Percentiles rank a stretch among this genome's conserved stretches.
Conservation (phyloP, 2,888 invertebrate genomes). For the Cecidostiba fungosa region DNA sequence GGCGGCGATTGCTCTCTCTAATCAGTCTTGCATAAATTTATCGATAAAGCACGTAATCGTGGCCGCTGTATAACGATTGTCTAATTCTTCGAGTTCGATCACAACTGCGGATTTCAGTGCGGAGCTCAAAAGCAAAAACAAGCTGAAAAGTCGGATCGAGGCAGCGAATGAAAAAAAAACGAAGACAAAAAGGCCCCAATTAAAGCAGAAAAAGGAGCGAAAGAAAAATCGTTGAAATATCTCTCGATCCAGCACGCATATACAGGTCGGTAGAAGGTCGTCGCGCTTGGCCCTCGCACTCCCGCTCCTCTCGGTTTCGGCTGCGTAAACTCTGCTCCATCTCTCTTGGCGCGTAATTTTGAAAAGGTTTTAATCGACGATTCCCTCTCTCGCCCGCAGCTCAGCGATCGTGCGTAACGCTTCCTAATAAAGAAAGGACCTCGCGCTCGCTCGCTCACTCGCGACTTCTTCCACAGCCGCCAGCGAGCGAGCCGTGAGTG, state of each 20-base stretch:
- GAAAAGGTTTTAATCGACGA: slow-evolving; percentile 49
- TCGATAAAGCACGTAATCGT: neutral
- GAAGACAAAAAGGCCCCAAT: slow-evolving; percentile 19
- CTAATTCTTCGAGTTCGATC: too few species aligned
- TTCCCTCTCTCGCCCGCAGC: slow-evolving; percentile 13
- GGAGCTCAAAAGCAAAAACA: neutral
- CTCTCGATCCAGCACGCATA: neutral
- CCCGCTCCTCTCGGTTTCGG: slow-evolving; percentile 31
- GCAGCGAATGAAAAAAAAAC: neutral
- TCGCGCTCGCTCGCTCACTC: slow-evolving; percentile 33
- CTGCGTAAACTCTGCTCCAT: neutral
- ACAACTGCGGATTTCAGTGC: too few species aligned
- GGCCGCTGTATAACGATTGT: neutral
- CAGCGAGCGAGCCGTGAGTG: slow-evolving; percentile 6
- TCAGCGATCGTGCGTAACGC: slow-evolving; percentile 57
- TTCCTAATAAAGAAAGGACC: slow-evolving; percentile 67
- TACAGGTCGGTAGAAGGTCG: slow-evolving; percentile 45
- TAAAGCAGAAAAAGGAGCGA: slow-evolving; percentile 44
- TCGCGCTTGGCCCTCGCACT: slow-evolving; percentile 27
- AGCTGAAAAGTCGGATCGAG: neutral
- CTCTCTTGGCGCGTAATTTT: slow-evolving; percentile 49
- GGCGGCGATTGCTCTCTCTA: too few species aligned
- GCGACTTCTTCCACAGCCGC: slow-evolving; percentile 53
- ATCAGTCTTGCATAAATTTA: neutral
- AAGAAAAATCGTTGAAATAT: slow-evolving; percentile 34